Conservation (phyloP, 2,888 invertebrate species). For the Sepiola atlantica region DNA sequence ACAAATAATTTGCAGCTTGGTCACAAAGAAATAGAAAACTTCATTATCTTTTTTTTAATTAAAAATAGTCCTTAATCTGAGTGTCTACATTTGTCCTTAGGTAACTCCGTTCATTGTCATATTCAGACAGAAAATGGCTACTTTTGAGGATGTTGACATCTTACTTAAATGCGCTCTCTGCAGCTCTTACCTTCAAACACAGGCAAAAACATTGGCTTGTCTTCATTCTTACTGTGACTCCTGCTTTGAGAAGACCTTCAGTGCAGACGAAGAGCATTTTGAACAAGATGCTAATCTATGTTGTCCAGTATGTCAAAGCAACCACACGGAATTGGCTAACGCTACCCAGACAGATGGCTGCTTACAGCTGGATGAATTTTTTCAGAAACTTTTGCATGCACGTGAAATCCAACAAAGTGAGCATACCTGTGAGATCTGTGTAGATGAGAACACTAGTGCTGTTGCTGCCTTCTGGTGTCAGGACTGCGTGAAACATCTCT, state of each 20-base stretch:
- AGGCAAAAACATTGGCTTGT: not conserved
- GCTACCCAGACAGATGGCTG: not conserved
- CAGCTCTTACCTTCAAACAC: not conserved
- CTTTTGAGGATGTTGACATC: not conserved
- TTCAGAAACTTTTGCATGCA: not conserved
- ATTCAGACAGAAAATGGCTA: not conserved
- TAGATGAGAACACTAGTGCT: not conserved
- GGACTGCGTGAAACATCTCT: not conserved
- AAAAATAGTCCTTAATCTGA: not conserved
- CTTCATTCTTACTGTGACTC: not conserved
- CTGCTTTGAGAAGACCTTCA: not conserved
- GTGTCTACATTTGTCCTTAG: not conserved
- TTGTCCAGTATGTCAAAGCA: not conserved
- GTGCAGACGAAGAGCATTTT: not conserved
- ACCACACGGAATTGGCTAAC: not conserved
- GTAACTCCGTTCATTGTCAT: not conserved
- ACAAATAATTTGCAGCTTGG: not conserved
- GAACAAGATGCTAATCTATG: not conserved
- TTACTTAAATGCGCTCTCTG: not conserved
- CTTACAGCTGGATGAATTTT: not conserved
- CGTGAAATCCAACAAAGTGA: not conserved
- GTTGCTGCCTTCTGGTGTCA: not conserved
- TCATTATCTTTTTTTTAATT: not conserved
- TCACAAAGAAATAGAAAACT: not conserved
- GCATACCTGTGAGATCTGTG: not conserved